phyloP scores from a whole-genome alignment of 92 coral and sea anemone species.

The Anthopleura xanthogrammica region DNA sequence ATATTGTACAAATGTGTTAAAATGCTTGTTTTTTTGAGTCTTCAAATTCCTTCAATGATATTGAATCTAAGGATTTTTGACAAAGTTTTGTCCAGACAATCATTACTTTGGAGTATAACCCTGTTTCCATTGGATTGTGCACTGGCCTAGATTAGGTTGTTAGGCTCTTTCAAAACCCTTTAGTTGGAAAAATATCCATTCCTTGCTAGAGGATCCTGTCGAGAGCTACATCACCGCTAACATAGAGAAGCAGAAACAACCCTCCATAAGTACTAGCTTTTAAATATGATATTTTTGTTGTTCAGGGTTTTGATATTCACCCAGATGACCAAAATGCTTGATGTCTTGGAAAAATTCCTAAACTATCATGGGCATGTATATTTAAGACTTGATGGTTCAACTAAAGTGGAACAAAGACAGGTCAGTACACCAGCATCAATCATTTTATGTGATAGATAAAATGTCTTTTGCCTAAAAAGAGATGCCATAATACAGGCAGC shows the following conservation, averaged over 20 bases:
- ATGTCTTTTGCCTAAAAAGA: too few species aligned
- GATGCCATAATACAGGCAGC: background rate
- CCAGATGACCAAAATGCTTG: constrained; percentile 98
- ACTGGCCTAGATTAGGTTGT: constrained; percentile 32
- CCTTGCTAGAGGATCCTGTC: constrained; percentile 39
- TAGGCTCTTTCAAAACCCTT: constrained; percentile 43
- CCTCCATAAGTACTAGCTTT: too few species aligned
- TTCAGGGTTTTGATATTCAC: constrained; percentile 90
- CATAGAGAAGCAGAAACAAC: background rate
- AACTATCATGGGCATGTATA: constrained; percentile 95
- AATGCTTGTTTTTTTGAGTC: too few species aligned
- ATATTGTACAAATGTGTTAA: background rate
- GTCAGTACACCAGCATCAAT: constrained; percentile 23
- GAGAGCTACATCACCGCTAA: constrained; percentile 22
- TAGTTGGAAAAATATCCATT: background rate
- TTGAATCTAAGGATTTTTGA: background rate
- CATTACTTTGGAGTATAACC: constrained; percentile 1
- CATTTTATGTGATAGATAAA: too few species aligned
- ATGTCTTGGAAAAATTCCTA: constrained; percentile 87
- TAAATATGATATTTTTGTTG: background rate
- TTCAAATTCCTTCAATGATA: background rate
- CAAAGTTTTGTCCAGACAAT: background rate
- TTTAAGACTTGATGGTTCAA: constrained; percentile 91
- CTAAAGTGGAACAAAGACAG: constrained; percentile 99
- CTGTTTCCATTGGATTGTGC: background rate